Conservation (phyloP, 1,140 invertebrate species). For the Dreissena rostriformis region DNA sequence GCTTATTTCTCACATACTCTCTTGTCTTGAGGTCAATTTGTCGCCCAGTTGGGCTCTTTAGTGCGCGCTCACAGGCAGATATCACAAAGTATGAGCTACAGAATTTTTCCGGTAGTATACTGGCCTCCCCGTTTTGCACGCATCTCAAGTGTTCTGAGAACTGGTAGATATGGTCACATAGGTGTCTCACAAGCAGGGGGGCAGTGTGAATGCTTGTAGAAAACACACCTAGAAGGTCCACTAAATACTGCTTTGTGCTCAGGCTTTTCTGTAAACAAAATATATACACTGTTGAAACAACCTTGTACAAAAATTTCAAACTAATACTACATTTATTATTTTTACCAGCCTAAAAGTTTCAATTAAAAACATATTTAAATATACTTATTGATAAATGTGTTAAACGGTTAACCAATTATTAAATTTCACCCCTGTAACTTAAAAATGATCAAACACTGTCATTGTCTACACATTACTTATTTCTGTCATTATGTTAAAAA, state of each 20-base stretch:
- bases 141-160: slow-evolving; percentile 13
- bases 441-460: too few species aligned
- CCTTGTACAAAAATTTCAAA: background rate
- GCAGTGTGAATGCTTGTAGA: background rate
- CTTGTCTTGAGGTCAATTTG: background rate
- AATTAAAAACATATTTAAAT: too few species aligned
- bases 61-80: slow-evolving; percentile 18
- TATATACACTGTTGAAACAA: background rate
- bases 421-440: too few species aligned
- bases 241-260: background rate
- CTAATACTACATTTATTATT: too few species aligned
- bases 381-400: too few species aligned
- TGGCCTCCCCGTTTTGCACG: slow-evolving; percentile 7
- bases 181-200: background rate
- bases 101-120: slow-evolving; percentile 22
- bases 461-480: too few species aligned
- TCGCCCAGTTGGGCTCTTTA: background rate
- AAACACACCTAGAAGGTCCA: background rate
- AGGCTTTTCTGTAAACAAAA: background rate
- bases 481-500: too few species aligned
- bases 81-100: slow-evolving; percentile 31
- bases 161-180: background rate
- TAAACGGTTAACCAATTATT: too few species aligned
- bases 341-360: too few species aligned
- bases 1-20: slow-evolving; percentile 2